phyloP scores from a whole-genome alignment of 1,140 invertebrate species.

The Reticulitermes speratus region DNA sequence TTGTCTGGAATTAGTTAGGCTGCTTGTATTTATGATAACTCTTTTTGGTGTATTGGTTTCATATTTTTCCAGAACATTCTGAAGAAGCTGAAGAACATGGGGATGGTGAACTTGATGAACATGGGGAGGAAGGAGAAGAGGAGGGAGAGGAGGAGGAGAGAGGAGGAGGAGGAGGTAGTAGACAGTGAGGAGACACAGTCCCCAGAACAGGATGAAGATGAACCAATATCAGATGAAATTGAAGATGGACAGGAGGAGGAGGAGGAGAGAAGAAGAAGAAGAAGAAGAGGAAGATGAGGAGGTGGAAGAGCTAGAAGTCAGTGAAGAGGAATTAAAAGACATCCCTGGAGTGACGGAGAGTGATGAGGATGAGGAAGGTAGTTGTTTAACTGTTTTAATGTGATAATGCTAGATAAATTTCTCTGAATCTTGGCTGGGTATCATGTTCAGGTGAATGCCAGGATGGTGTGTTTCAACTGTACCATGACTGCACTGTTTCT shows the following conservation, averaged over 20 bases:
- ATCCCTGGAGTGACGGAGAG: slow-evolving; percentile 29
- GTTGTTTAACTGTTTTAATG: slow-evolving; percentile 30
- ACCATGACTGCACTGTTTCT: too few relatives aligned
- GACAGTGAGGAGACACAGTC: slow-evolving; percentile 32
- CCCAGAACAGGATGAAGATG: slow-evolving; percentile 37
- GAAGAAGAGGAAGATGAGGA: slow-evolving; percentile 19
- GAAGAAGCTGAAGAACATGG: slow-evolving; percentile 21
- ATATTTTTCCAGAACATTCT: not conserved
- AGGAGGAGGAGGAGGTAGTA: slow-evolving; percentile 36
- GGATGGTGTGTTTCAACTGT: too few relatives aligned
- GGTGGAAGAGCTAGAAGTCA: slow-evolving; percentile 18
- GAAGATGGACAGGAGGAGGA: slow-evolving; percentile 45
- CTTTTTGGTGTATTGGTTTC: not conserved
- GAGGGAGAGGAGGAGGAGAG: slow-evolving; percentile 40
- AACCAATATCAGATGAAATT: slow-evolving; percentile 43
- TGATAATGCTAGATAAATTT: too few relatives aligned
- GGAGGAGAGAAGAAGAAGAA: slow-evolving; percentile 28
- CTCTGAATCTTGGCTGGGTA: too few relatives aligned
- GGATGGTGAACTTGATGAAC: slow-evolving; percentile 10
- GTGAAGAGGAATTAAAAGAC: slow-evolving; percentile 28
- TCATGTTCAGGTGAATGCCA: too few relatives aligned
- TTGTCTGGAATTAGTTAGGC: too few relatives aligned
- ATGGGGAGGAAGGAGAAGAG: slow-evolving; percentile 39
- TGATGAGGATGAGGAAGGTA: slow-evolving; percentile 25
- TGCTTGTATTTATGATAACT: too few relatives aligned